Evolutionary conservation across 2,797 vertebrate species (phyloP), one percentile per base, ranked within the genome.

Genomic region (Malacoctenus gilli): DNA sequence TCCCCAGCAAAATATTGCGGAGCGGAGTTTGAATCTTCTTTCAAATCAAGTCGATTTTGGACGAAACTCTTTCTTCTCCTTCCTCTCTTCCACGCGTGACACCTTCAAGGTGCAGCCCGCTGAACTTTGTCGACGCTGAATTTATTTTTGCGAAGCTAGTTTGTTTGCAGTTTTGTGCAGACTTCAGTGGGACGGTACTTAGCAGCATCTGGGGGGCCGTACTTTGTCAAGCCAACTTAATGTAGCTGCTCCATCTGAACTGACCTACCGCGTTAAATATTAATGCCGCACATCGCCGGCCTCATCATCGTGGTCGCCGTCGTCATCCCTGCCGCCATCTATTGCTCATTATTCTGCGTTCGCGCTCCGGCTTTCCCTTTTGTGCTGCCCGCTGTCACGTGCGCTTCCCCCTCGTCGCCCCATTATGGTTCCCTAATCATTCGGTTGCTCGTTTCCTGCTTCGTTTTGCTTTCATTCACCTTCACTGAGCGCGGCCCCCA

Each of bases 191-290:
- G 72, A 75, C 46, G 41, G 75, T 79, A 66, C 79, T 80, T 53
- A 54, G 71, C 64, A 62, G 73, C 75, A 75, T 75, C 72, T 73
- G 60, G 68, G 68, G n/a, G 78, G 72, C 68, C 50, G 31, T 70
- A 71, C 59, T 77, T 68, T 80, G 80, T 79, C 85, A 79, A 51
- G 71, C 77, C 79, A 77, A 72, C 68, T 82, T 84, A 80, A 85
- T 77, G 82, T 77, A 77, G 77, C 75, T 46, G 68, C 56, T 42
- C 46, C 71, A 70, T 83, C 75, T 69, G 66, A 59, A 79, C 81
- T 85, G 81, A 81, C 84, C 84, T 59, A 61, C 75, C 37, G 55
- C 52, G 72, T 89, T 75, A 85, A 87, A 84, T 76, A 83, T 89
- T 79, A 37, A 87, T 55, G 37, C 7, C 20, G 41, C 77, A 73